Evolutionary conservation across 1,140 invertebrate genomes (phyloP), one percentile per base, ranked within the genome.

Genomic region (Anagrus nilaparvatae): DNA sequence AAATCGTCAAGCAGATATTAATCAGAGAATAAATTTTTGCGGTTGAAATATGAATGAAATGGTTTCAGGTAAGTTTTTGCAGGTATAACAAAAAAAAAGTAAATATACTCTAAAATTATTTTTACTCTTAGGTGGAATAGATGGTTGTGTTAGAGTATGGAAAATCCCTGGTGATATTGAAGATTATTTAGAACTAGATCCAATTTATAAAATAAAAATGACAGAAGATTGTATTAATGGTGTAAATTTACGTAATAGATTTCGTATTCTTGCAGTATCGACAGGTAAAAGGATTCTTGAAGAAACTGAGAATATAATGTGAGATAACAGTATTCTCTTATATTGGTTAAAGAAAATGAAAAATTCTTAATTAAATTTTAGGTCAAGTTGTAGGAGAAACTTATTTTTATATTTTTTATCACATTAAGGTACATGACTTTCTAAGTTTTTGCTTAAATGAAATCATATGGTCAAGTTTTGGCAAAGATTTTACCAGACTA

Each of bases 21-120:
- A 96, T 69, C 93, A 97, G 68, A 78, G 87, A 49, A 84, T 97
- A 52, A 84, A 87, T 55, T 93, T 96, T 69, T 84, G 91, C 56
- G 49, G 89, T 28, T 82, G 74, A 3, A 74, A 79, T 61, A 76
- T 75, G 7, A 72, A 67, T 43, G 80, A 79, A 62, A 63, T 90
- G 30, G 67, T 81, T 5, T 77, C 77, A 43, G 85, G 74, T 73
- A 54, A 18, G n/a, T n/a, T n/a, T n/a, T n/a, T n/a, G n/a, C n/a
- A 18, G 28, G 24, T 20, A 42, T 20, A 12, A 12, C 9, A 27
- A 19, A 13, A 30, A 8, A 23, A 17, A 27, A 46, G 28, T 43
- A 16, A 36, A 37, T 43, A n/a, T n/a, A n/a, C n/a, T n/a, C 41
- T 39, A 27, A 7, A 17, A 37, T 13, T 36, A 27, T 41, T 40